These are phyloP conservation scores for Cephonodes hylas DNA, from an alignment of 2,888 invertebrate genomes.

Conservation along the genomic window DNA sequence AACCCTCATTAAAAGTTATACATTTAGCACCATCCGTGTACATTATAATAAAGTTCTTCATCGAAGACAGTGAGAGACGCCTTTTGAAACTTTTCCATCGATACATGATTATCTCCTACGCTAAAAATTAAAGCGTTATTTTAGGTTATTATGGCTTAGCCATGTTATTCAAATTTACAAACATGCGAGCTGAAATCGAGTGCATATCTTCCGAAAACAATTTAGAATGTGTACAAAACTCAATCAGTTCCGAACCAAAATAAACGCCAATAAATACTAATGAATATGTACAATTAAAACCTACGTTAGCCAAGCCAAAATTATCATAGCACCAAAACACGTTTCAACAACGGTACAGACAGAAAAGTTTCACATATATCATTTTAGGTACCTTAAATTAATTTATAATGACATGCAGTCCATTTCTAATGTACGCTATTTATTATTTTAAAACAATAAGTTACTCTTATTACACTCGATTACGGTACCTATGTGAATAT, in stretches of 20 bases:
- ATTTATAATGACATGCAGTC: conserved; percentile 58
- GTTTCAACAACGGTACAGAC: conserved; percentile 62
- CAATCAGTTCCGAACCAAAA: conserved; percentile 29
- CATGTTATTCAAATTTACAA: conserved; percentile 34
- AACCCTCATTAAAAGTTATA: conserved; percentile 19
- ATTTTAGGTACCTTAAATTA: conserved; percentile 36
- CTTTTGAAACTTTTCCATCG: conserved; percentile 74
- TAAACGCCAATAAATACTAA: conserved; percentile 72
- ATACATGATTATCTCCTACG: conserved; percentile 62
- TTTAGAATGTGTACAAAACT: conserved; percentile 10
- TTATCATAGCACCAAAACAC: conserved; percentile 76
- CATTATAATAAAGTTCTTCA: conserved; percentile 27
- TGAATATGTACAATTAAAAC: conserved; percentile 66
- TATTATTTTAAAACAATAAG: conserved; percentile 65
- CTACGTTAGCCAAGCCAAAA: conserved; percentile 79
- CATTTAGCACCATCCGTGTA: conserved; percentile 62
- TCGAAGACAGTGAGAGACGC: conserved; percentile 64
- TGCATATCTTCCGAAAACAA: neutral
- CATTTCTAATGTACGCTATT: conserved; percentile 55
- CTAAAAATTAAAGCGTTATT: conserved; percentile 67
- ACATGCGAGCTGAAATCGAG: conserved; percentile 25
- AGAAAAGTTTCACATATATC: conserved; percentile 69
- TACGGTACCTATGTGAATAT: conserved; percentile 66
- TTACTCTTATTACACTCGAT: conserved; percentile 69
- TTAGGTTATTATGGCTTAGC: conserved; percentile 65